Conservation (phyloP, 2,797 vertebrate genomes). For the Fundulus diaphanus region DNA sequence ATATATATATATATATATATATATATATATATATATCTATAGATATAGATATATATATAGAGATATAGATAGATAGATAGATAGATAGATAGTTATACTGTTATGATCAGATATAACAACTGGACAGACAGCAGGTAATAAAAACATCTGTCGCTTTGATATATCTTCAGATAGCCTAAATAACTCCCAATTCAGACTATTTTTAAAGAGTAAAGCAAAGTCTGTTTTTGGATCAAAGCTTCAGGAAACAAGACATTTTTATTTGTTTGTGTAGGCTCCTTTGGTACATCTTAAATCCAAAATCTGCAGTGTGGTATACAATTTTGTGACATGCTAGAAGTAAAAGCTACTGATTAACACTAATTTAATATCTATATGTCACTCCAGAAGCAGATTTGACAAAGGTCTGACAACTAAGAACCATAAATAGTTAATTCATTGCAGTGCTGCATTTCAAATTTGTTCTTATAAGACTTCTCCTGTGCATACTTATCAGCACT, state of each 20-base stretch:
- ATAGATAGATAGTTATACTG: background rate
- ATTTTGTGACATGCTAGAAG: too few relatives aligned
- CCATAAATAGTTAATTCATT: conserved; percentile 59
- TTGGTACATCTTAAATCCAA: too few relatives aligned
- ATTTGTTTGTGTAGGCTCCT: background rate
- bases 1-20: too few relatives aligned
- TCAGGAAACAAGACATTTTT: background rate
- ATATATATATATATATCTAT: too few relatives aligned
- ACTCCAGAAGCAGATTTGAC: conserved; percentile 17
- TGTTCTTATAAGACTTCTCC: conserved; percentile 52
- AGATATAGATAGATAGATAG: too few relatives aligned
- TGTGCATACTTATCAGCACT: conserved; percentile 56
- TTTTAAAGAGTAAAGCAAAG: background rate
- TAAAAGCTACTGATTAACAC: too few relatives aligned
- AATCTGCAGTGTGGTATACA: too few relatives aligned
- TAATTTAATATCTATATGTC: too few relatives aligned
- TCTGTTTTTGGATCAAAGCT: too few relatives aligned
- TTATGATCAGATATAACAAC: background rate
- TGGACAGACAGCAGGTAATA: background rate
- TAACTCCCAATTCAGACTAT: background rate
- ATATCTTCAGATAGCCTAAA: background rate
- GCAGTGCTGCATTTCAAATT: conserved; percentile 58
- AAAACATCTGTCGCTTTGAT: background rate
- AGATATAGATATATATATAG: too few relatives aligned
- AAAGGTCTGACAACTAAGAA: conserved; percentile 51